phyloP scores from a whole-genome alignment of 1,140 invertebrate species.

The Gonioctena quinquepunctata region DNA sequence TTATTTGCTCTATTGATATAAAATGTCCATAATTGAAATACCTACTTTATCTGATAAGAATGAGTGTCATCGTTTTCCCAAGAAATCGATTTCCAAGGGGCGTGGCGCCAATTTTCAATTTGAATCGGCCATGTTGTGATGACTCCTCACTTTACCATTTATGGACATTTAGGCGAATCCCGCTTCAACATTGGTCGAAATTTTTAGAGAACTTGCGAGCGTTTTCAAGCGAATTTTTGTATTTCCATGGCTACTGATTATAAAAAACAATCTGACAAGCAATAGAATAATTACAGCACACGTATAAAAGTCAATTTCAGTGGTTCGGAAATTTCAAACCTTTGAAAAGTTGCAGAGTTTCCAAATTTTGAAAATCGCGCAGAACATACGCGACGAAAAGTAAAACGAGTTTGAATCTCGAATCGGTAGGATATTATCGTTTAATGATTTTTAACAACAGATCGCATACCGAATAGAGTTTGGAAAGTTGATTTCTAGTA shows the following conservation, averaged over 20 bases:
- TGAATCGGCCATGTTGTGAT: conserved; percentile 49
- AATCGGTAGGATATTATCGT: not conserved
- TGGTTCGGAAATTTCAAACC: not conserved
- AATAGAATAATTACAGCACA: not conserved
- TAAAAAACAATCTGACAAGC: conserved; percentile 1
- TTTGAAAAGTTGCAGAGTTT: not conserved
- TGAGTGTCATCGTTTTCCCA: not conserved
- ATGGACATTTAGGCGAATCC: conserved; percentile 53
- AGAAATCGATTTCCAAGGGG: conserved; percentile 29
- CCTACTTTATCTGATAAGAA: no score
- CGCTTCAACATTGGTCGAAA: conserved; percentile 53
- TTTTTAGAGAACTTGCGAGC: not conserved
- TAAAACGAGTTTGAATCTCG: conserved; percentile 19
- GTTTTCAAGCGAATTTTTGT: not conserved
- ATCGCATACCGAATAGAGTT: no score
- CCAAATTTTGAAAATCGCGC: conserved; percentile 41
- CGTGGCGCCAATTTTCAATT: conserved; percentile 50
- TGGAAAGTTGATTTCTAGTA: no score
- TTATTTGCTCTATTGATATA: no score
- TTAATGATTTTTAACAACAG: not conserved
- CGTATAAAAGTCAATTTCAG: conserved; percentile 5
- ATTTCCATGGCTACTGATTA: not conserved
- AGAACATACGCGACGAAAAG: conserved; percentile 37
- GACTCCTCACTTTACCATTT: conserved; percentile 51
- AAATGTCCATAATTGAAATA: no score